Evolutionary conservation across 1,140 invertebrate species (phyloP), one percentile per base, ranked within the genome.

Genomic region (Acromyrmex echinatior): DNA sequence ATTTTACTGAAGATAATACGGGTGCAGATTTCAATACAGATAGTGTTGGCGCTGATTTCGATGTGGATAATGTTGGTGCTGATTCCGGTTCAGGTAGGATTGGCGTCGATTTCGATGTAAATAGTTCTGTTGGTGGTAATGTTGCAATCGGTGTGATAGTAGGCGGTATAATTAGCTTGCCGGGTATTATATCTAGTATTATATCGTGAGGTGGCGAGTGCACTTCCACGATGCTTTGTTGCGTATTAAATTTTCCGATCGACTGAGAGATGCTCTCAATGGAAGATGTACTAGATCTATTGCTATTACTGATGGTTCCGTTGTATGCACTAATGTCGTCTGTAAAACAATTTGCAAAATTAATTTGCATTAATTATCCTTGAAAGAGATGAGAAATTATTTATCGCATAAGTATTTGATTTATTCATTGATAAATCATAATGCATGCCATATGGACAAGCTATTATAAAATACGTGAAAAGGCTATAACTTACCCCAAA

Each of bases 401-500:
- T 53, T 39, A 39, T 28, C n/a, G n/a, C 21, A 45, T 6, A 5
- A 71, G 2, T 39, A 58, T 45, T 39, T 39, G 35, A 70, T 53
- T 73, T 14, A 25, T 68, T 16, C 3, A 16, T 16, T 3, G 16
- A 35, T 70, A 25, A 58, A 56, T 35, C 28, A 14, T 51, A 60
- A 82, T 60, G 77, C 63, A 68, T 66, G 25, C 25, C 39, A 12
- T 49, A 56, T 39, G 35, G n/a, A 76, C 16, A 45, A 76, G 56
- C 45, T 80, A 68, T 74, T 62, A 39, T 39, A 51, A 74, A 74
- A 62, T 49, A 82, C 53, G 18, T 80, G 49, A 21, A 70, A 71
- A 60, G 56, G 28, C 35, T 62, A n/a, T 73, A 82, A 84, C 80
- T 84, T 84, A 84, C 80, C 80, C 80, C 56, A 62, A 84, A 84